Conservation (phyloP, 2,113 vertebrate genomes). For the Tricholaema leucomelas region DNA sequence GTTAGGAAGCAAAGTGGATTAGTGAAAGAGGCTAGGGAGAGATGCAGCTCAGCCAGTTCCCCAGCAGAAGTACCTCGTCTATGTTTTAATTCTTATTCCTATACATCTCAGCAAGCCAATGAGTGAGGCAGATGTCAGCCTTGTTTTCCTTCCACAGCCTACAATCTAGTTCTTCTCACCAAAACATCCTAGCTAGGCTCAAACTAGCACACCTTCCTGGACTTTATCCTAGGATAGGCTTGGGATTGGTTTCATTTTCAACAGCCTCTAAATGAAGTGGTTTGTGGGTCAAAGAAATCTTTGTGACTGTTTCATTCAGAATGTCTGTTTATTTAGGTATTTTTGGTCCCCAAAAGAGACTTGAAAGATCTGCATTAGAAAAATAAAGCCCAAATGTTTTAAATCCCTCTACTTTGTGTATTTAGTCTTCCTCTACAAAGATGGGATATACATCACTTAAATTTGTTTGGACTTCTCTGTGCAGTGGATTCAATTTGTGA, state of each 20-base stretch:
- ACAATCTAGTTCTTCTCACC: too few species aligned
- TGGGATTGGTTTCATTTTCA: background rate
- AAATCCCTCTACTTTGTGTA: background rate
- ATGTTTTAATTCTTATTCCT: too few species aligned
- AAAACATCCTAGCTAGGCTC: too few species aligned
- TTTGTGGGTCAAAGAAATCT: conserved; percentile 1
- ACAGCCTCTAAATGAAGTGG: background rate
- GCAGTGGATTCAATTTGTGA: background rate
- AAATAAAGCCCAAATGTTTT: background rate
- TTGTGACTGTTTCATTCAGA: background rate
- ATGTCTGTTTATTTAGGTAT: background rate
- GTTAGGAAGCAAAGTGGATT: too few species aligned
- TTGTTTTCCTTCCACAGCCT: too few species aligned
- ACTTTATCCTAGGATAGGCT: background rate
- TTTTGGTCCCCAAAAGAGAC: background rate
- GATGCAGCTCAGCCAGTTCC: too few species aligned
- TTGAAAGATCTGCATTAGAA: background rate
- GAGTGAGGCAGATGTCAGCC: too few species aligned
- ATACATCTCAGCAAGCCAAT: too few species aligned
- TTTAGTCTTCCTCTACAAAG: background rate
- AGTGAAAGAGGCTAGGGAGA: too few species aligned
- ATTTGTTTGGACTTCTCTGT: background rate
- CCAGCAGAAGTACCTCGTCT: too few species aligned
- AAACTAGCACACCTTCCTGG: too few species aligned
- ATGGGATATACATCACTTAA: background rate